Base-by-base conservation (phyloP, 2,113 vertebrate genomes). In the Callionymus lyra region DNA sequence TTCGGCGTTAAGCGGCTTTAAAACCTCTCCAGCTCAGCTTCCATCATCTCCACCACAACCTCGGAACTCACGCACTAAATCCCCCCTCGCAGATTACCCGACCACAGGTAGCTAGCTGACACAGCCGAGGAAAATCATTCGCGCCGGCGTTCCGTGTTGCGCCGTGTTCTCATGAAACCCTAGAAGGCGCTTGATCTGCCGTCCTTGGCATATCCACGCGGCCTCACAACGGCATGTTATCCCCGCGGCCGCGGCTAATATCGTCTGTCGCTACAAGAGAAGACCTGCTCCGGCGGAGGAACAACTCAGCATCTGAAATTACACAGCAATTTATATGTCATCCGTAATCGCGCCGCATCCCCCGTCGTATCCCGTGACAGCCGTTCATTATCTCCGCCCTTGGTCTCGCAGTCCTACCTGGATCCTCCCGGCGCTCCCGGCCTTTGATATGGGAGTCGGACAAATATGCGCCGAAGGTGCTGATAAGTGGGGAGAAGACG, bases 271-370 rank as follows among this genome's bases (percentile, higher is more conserved):
- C 53, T 50, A 71, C 74, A 83, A 78, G 76, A 79, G 67, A 63
- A 73, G 81, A 79, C 80, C 68, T 81, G 79, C 75, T 76, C 63
- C 56, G 46, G 68, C 59, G 56, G 55, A n/a, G n/a, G 73, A 63
- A 65, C 70, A 35, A 68, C 73, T 64, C 41, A 65, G 61, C 68
- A 47, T 76, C 76, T 83, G 68, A 83, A 87, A 86, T 86, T 85
- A 82, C 83, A 82, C 71, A 64, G 82, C 78, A 87, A 87, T 87
- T 87, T 84, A 75, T 72, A 63, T 84, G 81, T 85, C 84, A 84
- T 77, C 78, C 63, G 69, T 81, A 74, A 82, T 77, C 43, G 57
- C 70, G 63, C 61, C 61, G 63, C 67, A 74, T 76, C 76, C 59
- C 60, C 54, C 55, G 67, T 13, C 21, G 45, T 60, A 67, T 59